phyloP scores from a whole-genome alignment of 2,888 invertebrate species.

The Ganaspis brasiliensis region DNA sequence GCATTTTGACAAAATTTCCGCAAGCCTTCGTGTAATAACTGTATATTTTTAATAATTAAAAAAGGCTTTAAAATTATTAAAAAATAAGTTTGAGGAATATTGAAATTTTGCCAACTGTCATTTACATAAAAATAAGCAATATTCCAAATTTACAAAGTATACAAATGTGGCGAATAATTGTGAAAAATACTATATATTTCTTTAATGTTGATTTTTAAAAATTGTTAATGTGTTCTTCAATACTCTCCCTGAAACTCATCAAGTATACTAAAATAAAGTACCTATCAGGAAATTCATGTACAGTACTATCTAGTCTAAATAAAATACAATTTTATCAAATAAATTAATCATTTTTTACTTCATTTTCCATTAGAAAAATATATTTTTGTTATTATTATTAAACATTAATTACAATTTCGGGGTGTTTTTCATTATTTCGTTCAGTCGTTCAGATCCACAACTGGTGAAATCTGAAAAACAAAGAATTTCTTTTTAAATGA shows the following conservation, averaged over 20 bases:
- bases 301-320: conserved; percentile 73
- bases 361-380: conserved; percentile 37
- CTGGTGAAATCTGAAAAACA: conserved; percentile 74
- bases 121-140: background rate
- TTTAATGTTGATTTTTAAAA: conserved; percentile 47
- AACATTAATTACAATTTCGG: background rate
- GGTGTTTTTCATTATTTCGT: background rate
- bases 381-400: background rate
- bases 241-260: conserved; percentile 47
- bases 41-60: conserved; percentile 54
- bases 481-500: conserved; percentile 28
- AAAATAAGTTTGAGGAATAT: conserved; percentile 24
- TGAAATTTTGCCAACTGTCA: background rate
- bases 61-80: conserved; percentile 48
- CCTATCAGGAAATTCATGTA: conserved; percentile 64
- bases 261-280: conserved; percentile 50
- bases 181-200: conserved; percentile 19
- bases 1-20: conserved; percentile 7
- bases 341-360: conserved; percentile 35
- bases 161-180: background rate
- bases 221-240: conserved; percentile 54
- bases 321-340: conserved; percentile 58
- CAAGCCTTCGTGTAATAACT: conserved; percentile 48
- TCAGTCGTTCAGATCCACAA: conserved; percentile 68
- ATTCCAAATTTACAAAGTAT: background rate